phyloP scores from a whole-genome alignment of 2,797 vertebrate genomes.

The Sitta carolinensis region DNA sequence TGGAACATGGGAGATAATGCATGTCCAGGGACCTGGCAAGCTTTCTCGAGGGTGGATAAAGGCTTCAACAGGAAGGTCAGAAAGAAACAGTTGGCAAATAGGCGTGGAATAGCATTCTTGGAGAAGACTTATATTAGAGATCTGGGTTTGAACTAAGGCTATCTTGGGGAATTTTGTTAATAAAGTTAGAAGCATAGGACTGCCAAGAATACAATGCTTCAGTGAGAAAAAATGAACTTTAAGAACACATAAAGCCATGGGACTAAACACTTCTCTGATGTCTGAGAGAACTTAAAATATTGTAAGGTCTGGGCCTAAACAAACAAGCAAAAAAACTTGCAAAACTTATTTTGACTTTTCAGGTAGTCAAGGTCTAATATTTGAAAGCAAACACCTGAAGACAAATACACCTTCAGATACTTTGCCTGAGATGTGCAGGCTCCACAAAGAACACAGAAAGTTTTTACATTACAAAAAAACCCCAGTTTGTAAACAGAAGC shows the following conservation, averaged over 20 bases:
- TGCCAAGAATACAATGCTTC: neutral
- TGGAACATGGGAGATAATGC: neutral
- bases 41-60: neutral
- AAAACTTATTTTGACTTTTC: neutral
- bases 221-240: neutral
- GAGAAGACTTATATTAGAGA: neutral
- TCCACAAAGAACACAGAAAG: neutral
- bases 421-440: neutral
- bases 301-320: neutral
- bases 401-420: neutral
- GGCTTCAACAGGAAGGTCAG: constrained; percentile 43
- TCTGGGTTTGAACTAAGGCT: neutral
- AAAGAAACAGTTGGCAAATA: constrained; percentile 9
- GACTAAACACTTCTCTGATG: neutral
- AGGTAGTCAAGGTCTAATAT: neutral
- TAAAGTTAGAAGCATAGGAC: neutral
- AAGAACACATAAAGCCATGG: neutral
- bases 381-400: neutral
- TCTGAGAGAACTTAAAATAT: neutral
- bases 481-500: neutral
- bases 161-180: neutral
- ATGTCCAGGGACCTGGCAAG: neutral
- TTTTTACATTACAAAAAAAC: neutral
- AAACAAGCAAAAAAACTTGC: neutral
- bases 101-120: neutral